phyloP scores from a whole-genome alignment of 2,888 invertebrate species.

The Eilema caniola region DNA sequence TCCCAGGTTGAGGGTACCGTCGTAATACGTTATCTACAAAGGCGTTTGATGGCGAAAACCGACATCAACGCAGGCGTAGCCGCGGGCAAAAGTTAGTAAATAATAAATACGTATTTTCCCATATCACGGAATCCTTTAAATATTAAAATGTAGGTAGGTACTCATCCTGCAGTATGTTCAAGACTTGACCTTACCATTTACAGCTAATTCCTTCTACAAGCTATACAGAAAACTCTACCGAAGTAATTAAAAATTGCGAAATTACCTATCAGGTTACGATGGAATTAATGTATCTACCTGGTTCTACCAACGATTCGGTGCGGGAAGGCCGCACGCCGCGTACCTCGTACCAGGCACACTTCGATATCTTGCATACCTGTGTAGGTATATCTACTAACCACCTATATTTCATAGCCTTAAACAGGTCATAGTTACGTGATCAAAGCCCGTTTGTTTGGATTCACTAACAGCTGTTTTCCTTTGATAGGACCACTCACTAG shows the following conservation, averaged over 20 bases:
- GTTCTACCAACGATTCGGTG: conserved; percentile 41
- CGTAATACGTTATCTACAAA: too few species aligned
- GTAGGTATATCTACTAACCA: conserved; percentile 54
- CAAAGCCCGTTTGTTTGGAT: conserved; percentile 62
- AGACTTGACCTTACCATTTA: not conserved
- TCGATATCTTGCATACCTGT: conserved; percentile 50
- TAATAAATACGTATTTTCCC: too few species aligned
- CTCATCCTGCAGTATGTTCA: not conserved
- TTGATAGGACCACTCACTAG: conserved; percentile 51
- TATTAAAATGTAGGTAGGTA: too few species aligned
- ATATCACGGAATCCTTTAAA: too few species aligned
- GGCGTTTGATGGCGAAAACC: too few species aligned
- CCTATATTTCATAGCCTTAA: conserved; percentile 63
- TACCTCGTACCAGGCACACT: conserved; percentile 50
- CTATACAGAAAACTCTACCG: not conserved
- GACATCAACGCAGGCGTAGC: too few species aligned
- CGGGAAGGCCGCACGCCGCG: conserved; percentile 41
- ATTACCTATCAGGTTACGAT: conserved; percentile 42
- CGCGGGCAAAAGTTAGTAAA: too few species aligned
- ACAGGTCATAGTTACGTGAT: conserved; percentile 70
- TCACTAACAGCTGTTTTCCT: conserved; percentile 57
- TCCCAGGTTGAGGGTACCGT: too few species aligned
- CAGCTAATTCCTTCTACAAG: not conserved
- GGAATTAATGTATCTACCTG: conserved; percentile 40
- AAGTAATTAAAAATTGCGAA: conserved; percentile 46